Conservation (phyloP, 2,797 vertebrate genomes). For the Sebastes taczanowskii region DNA sequence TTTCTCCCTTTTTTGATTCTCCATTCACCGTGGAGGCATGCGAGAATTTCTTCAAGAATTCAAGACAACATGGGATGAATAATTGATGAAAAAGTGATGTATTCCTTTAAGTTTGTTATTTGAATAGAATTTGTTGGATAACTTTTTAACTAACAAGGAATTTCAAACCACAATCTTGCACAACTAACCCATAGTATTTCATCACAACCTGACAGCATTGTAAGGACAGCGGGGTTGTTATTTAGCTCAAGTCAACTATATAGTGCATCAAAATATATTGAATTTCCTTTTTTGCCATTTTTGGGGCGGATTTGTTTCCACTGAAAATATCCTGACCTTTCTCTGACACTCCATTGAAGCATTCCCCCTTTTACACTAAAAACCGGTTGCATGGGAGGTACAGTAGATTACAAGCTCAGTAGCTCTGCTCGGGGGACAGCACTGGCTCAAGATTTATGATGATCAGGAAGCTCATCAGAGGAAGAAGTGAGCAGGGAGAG, state of each 20-base stretch:
- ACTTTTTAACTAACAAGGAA: too few relatives aligned
- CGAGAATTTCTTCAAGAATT: too few relatives aligned
- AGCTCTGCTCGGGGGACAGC: constrained; percentile 50
- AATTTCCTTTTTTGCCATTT: constrained; percentile 21
- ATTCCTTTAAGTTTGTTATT: too few relatives aligned
- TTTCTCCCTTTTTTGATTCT: too few relatives aligned
- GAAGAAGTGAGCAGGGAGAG: constrained; percentile 13
- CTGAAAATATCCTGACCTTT: constrained; percentile 62
- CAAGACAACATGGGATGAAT: too few relatives aligned
- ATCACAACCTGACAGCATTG: constrained; percentile 11
- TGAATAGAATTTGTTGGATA: too few relatives aligned
- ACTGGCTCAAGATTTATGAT: constrained; percentile 69
- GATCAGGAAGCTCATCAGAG: constrained; percentile 71
- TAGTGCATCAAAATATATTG: constrained; percentile 24
- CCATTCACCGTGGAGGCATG: too few relatives aligned
- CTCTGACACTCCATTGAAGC: constrained; percentile 31
- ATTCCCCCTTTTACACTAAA: constrained; percentile 43
- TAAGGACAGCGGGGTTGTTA: neutral
- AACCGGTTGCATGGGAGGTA: constrained; percentile 50
- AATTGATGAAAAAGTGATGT: too few relatives aligned
- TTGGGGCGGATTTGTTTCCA: constrained; percentile 50
- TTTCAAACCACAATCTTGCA: neutral
- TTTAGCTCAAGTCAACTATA: constrained; percentile 27
- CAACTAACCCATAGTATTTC: neutral
- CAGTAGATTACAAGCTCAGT: constrained; percentile 65